Conservation (phyloP, 2,113 vertebrate genomes). For the Rhinoptilus africanus region DNA sequence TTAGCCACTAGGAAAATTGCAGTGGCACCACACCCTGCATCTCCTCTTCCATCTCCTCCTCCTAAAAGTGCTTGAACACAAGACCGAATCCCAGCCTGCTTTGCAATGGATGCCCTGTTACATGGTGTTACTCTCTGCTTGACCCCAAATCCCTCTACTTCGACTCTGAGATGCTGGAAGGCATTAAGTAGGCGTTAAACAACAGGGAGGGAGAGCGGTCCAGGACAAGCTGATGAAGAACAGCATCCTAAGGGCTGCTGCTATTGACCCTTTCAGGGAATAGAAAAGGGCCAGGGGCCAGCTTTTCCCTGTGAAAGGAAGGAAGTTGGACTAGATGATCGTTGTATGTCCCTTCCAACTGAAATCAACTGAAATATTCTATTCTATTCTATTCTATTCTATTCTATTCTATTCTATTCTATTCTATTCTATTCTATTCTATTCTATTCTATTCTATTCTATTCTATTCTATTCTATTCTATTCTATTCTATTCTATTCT, state of each 20-base stretch:
- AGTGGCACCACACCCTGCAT: background rate
- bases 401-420: background rate
- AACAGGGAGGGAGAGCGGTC: background rate
- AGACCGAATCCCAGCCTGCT: background rate
- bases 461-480: background rate
- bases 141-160: accelerated
- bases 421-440: background rate
- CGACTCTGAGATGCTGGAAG: background rate
- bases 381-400: background rate
- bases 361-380: background rate
- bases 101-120: background rate
- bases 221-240: background rate
- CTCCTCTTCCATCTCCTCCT: background rate
- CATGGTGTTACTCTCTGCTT: background rate
- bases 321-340: background rate
- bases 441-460: background rate
- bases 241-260: background rate
- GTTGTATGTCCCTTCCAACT: background rate
- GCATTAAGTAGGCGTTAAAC: accelerated
- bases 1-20: background rate
- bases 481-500: background rate
- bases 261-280: background rate
- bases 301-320: background rate
- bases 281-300: background rate
- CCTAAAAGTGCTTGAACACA: background rate